Evolutionary conservation across 2,797 vertebrate genomes (phyloP).

Genomic region (Neosilurus mollespiculum): DNA sequence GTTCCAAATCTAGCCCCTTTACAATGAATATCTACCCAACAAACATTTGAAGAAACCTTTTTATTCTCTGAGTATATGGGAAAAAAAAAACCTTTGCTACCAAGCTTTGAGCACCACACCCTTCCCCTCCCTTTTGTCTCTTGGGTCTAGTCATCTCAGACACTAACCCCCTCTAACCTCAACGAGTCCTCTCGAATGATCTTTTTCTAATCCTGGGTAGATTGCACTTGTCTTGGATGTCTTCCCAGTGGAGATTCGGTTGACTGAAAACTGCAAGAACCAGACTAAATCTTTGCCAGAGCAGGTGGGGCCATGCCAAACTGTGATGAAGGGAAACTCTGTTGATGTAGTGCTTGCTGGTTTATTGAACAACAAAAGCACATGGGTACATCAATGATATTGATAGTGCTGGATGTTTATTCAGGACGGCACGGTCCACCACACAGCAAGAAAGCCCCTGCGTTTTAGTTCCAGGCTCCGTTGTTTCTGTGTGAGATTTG

Average conservation of each 20-base stretch:
- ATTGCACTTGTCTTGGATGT: constrained; percentile 52
- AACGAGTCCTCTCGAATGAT: constrained; percentile 44
- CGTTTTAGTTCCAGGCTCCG: no score
- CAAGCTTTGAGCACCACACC: constrained; percentile 38
- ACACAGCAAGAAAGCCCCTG: no score
- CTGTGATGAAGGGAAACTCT: constrained; percentile 9
- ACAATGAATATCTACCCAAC: neutral
- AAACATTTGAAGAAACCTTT: neutral
- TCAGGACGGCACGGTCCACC: no score
- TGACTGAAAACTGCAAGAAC: constrained; percentile 27
- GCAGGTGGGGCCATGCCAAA: constrained; percentile 17
- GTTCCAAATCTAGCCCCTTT: neutral
- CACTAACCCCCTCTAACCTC: constrained; percentile 45
- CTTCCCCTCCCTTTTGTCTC: constrained; percentile 43
- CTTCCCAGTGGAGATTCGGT: constrained; percentile 44
- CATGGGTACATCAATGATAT: neutral
- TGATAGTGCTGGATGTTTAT: neutral
- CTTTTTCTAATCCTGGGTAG: constrained; percentile 42
- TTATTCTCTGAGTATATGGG: constrained; percentile 1
- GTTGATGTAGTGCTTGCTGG: neutral
- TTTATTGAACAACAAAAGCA: constrained; percentile 11
- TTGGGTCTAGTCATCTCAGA: constrained; percentile 50
- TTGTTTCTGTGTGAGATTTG: no score
- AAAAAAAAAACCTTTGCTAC: constrained; percentile 36
- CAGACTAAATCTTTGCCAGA: constrained; percentile 42